Evolutionary conservation across 2,797 vertebrate species (phyloP), one percentile per base, ranked within the genome.

Genomic region (Gouania willdenowi): DNA sequence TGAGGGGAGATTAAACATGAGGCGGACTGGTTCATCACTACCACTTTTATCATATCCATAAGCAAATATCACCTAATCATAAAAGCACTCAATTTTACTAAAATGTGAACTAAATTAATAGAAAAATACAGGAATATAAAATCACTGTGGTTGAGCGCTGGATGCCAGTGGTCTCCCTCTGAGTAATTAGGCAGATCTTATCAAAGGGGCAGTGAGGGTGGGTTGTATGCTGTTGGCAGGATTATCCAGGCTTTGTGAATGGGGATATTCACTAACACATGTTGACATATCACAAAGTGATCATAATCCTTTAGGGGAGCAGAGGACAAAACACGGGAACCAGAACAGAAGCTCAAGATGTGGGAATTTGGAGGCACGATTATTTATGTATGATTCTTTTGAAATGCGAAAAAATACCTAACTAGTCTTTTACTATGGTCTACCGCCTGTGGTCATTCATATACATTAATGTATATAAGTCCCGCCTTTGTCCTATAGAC

Each of bases 191-290:
- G 72, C 57, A 74, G 76, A 84, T 86, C 54, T 75, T 86, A 86
- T 87, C 86, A 77, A 65, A 43, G 73, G 60, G 42, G 52, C 21
- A 3, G 8, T 6, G 8, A 1, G 23, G 23, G 40, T n/a, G 22
- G 67, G 61, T n/a, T n/a, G 52, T 57, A 71, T 80, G 83, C 78
- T 75, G 66, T 71, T 75, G 71, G 66, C 63, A 58, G 79, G 86
- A 85, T 88, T 87, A 84, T 66, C 50, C 54, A 1, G 56, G 69
- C 65, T 81, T 77, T 82, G 65, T 72, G 49, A 46, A 54, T 72
- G 73, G 71, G 70, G 78, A 84, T 85, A 83, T 81, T 79, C 77
- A 87, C 89, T 82, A 87, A 75, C 79, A 82, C 66, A 71, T 75
- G 79, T 84, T 79, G 76, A 87, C 77, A 81, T 82, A 76, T 72